Conservation (phyloP, 2,888 invertebrate genomes). For the Rugalucina vietnamica region DNA sequence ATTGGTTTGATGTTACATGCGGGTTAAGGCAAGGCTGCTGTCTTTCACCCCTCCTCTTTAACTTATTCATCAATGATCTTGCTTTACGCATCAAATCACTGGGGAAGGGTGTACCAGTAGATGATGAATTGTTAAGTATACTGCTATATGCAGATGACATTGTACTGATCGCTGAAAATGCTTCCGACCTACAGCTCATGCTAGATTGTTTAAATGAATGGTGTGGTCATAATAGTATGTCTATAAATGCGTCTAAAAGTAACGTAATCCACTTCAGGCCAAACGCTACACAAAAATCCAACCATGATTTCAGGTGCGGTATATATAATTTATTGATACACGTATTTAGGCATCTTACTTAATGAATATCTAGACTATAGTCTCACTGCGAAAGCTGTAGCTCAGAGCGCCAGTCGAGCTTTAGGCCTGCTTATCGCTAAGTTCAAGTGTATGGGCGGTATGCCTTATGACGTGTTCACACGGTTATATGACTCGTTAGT, state of each 20-base stretch:
- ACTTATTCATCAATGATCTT: neutral
- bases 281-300: neutral
- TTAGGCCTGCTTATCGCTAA: no score
- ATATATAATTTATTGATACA: no score
- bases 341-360: no score
- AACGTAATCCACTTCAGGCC: conserved; percentile 2
- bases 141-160: conserved; percentile 15
- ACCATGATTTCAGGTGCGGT: neutral
- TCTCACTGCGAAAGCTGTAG: no score
- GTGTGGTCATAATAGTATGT: neutral
- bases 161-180: conserved; percentile 4
- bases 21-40: neutral
- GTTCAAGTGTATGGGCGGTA: no score
- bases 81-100: neutral
- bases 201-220: neutral
- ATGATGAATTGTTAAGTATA: neutral
- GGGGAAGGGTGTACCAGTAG: neutral
- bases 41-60: neutral
- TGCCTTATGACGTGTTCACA: no score
- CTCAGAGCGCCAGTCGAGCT: no score
- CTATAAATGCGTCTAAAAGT: neutral
- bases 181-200: conserved; percentile 14
- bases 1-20: neutral
- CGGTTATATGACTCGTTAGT: no score
- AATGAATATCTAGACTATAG: no score